Percentiles rank a stretch among this genome's conserved stretches.
Evolutionary conservation across 92 coral and sea anemone species (phyloP).

Genomic region (Micromussa lordhowensis): DNA sequence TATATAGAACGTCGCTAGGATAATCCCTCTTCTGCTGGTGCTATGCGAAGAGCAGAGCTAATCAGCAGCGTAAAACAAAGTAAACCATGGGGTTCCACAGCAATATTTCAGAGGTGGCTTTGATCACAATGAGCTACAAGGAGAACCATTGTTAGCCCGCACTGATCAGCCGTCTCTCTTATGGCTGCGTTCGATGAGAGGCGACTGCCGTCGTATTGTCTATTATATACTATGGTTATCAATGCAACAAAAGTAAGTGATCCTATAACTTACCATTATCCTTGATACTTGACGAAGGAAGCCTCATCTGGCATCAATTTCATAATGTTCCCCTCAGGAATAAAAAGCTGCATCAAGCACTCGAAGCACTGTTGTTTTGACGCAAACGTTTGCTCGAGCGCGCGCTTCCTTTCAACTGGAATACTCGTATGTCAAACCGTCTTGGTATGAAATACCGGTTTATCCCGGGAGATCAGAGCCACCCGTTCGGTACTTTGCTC

Average conservation of each 20-base stretch:
- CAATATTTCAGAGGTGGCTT: not conserved
- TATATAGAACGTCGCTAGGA: not conserved
- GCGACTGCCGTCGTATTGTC: not conserved
- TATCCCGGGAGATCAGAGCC: not conserved
- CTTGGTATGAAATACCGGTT: not conserved
- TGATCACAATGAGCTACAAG: not conserved
- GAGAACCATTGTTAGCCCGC: not conserved
- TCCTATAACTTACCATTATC: not conserved
- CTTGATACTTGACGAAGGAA: not conserved
- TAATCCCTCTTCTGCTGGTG: not conserved
- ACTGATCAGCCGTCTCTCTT: not conserved
- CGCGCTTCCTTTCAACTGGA: slow-evolving; percentile 12
- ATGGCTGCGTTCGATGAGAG: slow-evolving; percentile 2
- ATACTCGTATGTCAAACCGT: not conserved
- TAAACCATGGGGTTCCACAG: not conserved
- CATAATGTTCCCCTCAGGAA: slow-evolving; percentile 1
- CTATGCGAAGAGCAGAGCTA: not conserved
- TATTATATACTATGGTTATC: not conserved
- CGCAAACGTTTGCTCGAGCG: not conserved
- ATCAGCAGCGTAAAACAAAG: not conserved
- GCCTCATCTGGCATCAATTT: slow-evolving; percentile 44
- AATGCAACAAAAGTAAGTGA: not conserved
- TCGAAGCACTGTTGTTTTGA: not conserved
- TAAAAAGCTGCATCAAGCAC: slow-evolving; percentile 6
- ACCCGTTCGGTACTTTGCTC: not conserved